phyloP scores from a whole-genome alignment of 2,113 vertebrate species.

The Misgurnus mizolepis region DNA sequence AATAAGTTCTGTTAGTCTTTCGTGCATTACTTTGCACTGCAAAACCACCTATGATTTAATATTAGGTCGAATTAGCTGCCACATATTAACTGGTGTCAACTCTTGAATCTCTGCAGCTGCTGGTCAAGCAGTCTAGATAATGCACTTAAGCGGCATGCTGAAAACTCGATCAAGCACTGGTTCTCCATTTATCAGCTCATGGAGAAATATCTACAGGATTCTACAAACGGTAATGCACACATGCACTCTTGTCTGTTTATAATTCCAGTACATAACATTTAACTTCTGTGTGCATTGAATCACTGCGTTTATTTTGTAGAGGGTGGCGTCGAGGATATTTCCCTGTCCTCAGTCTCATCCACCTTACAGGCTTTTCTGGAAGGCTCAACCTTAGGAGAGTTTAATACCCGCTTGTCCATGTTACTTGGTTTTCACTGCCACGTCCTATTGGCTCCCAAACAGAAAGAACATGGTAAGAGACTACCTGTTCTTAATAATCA shows the following conservation, averaged over 20 bases:
- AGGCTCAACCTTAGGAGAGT: constrained; percentile 88
- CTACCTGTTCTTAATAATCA: not conserved
- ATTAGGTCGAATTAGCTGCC: not conserved
- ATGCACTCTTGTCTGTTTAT: not conserved
- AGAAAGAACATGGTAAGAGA: constrained; percentile 81
- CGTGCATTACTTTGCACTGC: too few species aligned
- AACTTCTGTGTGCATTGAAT: not conserved
- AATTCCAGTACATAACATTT: not conserved
- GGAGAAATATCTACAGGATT: constrained; percentile 83
- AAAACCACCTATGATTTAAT: too few species aligned
- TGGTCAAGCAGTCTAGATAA: constrained; percentile 95
- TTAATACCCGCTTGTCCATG: constrained; percentile 81
- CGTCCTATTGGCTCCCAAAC: constrained; percentile 80
- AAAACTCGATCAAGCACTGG: constrained; percentile 91
- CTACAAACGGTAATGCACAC: constrained; percentile 68
- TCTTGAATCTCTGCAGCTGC: constrained; percentile 72
- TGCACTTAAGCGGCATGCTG: constrained; percentile 80
- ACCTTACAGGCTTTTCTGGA: constrained; percentile 92
- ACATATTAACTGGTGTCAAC: not conserved
- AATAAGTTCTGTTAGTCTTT: too few species aligned
- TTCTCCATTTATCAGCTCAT: constrained; percentile 96
- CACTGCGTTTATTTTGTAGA: constrained; percentile 16
- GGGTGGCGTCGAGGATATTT: constrained; percentile 60
- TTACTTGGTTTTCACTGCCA: constrained; percentile 95
- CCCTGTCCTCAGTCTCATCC: constrained; percentile 76